Percentiles rank a stretch among this genome's conserved stretches.
Evolutionary conservation across 2,113 vertebrate species (phyloP).

Genomic region (Myrmecophaga tridactyla): DNA sequence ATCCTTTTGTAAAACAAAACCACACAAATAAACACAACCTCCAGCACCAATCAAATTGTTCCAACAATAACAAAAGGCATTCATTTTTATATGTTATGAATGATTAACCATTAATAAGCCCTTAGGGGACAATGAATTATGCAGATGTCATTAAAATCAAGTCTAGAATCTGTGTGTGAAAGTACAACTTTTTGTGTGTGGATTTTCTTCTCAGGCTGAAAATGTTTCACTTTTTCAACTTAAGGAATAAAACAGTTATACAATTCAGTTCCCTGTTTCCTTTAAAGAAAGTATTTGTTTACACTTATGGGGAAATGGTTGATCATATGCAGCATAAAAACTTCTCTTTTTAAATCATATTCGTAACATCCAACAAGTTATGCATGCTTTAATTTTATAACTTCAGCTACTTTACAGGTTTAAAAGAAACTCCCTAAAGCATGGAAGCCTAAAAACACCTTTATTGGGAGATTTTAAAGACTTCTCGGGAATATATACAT

Average conservation of each 20-base stretch:
- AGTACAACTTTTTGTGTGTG: neutral
- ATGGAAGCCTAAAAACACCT: neutral
- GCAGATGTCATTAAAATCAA: neutral
- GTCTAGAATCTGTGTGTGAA: neutral
- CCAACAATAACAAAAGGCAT: neutral
- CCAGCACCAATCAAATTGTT: neutral
- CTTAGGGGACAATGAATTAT: neutral
- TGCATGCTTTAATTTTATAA: neutral
- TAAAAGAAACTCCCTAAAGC: neutral
- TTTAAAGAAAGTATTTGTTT: neutral
- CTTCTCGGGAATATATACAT: neutral
- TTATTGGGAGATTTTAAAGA: neutral
- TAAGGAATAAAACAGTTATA: neutral
- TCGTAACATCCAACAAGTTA: neutral
- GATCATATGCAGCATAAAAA: neutral
- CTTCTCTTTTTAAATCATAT: neutral
- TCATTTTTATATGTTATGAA: neutral
- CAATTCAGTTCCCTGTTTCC: neutral
- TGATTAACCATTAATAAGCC: neutral
- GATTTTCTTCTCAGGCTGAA: neutral
- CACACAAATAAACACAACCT: neutral
- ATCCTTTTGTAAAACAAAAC: slow-evolving; percentile 5
- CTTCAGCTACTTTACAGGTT: neutral
- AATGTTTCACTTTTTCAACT: neutral
- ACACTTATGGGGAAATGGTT: neutral